phyloP scores from a whole-genome alignment of 2,113 vertebrate genomes.

The Neolamprologus modestus region DNA sequence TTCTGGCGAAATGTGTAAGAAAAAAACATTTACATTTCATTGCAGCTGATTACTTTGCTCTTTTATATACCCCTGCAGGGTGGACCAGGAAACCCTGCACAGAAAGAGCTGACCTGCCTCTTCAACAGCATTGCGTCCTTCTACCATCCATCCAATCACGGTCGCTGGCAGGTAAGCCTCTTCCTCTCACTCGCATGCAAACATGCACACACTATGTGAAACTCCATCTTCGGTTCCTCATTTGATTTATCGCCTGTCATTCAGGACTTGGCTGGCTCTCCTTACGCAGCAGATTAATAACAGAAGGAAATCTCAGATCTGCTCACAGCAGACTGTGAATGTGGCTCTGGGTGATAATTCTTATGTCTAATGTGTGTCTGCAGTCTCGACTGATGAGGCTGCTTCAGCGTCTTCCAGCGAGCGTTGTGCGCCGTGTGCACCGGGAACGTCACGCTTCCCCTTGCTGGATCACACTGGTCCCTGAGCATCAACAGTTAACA shows the following conservation, averaged over 20 bases:
- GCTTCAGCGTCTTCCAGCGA: slow-evolving; percentile 88
- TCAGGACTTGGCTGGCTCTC: not conserved
- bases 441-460: slow-evolving; percentile 85
- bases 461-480: slow-evolving; percentile 89
- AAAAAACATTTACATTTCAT: not conserved
- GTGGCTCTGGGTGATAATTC: not conserved
- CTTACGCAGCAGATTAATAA: slow-evolving; percentile 2
- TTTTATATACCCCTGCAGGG: slow-evolving; percentile 70
- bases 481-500: slow-evolving; percentile 82
- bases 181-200: not conserved
- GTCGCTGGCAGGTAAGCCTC: slow-evolving; percentile 85
- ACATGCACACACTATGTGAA: not conserved
- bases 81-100: slow-evolving; percentile 88
- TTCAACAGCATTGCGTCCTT: slow-evolving; percentile 96
- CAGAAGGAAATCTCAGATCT: not conserved
- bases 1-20: not conserved
- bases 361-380: not conserved
- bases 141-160: slow-evolving; percentile 96
- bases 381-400: slow-evolving; percentile 84
- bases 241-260: slow-evolving; percentile 33
- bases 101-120: slow-evolving; percentile 87
- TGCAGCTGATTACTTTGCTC: not conserved
- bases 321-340: not conserved
- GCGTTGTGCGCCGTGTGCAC: slow-evolving; percentile 88
- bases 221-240: not conserved